Evolutionary conservation across 1,140 invertebrate species (phyloP), one percentile per base, ranked within the genome.

Genomic region (Mercenaria mercenaria): DNA sequence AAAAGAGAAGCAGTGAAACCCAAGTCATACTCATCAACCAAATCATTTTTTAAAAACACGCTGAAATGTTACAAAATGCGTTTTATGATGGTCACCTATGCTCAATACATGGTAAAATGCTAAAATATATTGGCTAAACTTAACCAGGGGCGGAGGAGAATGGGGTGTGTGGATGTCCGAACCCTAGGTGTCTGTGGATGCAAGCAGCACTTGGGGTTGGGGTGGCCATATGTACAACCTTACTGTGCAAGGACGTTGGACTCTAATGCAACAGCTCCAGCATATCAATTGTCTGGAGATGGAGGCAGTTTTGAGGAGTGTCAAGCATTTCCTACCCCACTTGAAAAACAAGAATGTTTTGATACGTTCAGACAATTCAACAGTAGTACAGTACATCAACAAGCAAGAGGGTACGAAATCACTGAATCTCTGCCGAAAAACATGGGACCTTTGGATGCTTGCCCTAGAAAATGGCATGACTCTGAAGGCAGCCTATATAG

Each of bases 171-270:
- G 0, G 26, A 37, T 72, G 72, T 85, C 72, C 82, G 64, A 11
- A 85, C 82, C 82, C 15, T 72, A 85, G 43, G 1, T 86, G 23
- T 37, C 67, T n/a, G 76, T 69, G 37, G 67, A 86, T 86, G 83
- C 69, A 18, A 59, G 37, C 34, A 41, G 52, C 18, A 85, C 37
- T 37, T 67, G 37, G 64, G 69, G 69, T 10, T 86, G 41, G 81
- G 67, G 83, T 56, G 67, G 43, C 29, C 47, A 76, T 26, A 52
- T 86, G 26, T 20, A 76, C 32, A 82, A 39, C 41, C 79, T 74
- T 13, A 41, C 23, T 52, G 61, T 85, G 47, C 87, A 89, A 67
- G 88, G 87, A 18, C 15, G 29, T 37, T 86, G 39, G n/a, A 59
- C 32, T 74, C 10, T 20, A 59, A 41, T 6, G 37, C 10, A 41